A percentile compares a stretch with the other conserved stretches of the same genome.
Conservation (phyloP, 2,888 invertebrate genomes). For the Lepas anatifera region DNA sequence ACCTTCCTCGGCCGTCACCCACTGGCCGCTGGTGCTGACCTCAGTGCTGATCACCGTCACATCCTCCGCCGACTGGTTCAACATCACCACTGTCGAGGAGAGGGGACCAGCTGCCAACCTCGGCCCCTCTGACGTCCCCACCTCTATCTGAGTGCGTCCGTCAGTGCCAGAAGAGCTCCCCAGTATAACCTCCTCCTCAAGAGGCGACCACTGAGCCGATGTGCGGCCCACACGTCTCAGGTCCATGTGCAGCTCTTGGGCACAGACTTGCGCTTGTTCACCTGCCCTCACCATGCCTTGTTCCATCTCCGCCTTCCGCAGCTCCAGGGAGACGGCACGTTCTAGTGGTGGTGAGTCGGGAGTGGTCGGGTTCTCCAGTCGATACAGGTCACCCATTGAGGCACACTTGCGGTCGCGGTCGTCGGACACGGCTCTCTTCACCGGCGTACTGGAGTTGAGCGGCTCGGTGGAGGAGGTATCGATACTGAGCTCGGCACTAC, state of each 20-base stretch:
- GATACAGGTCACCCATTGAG: conserved; percentile 63
- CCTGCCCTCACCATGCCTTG: background rate
- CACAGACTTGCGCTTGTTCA: background rate
- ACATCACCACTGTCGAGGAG: background rate
- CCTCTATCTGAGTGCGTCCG: conserved; percentile 1
- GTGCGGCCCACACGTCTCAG: background rate
- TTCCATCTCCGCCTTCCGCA: conserved; percentile 42
- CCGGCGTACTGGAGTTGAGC: background rate
- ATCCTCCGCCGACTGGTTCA: background rate
- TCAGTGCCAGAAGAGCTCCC: background rate
- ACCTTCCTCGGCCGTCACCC: background rate
- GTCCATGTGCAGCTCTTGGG: background rate
- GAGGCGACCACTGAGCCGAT: background rate
- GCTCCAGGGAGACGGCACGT: conserved; percentile 66
- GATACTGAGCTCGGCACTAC: background rate
- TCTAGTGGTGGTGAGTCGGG: conserved; percentile 38
- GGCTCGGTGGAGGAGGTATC: background rate
- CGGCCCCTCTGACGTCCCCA: background rate
- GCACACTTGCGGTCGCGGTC: conserved; percentile 59
- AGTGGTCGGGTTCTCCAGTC: conserved; percentile 40
- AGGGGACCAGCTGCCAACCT: background rate
- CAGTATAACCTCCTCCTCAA: background rate
- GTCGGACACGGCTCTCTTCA: conserved; percentile 30
- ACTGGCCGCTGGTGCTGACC: background rate
- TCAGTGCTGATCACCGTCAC: background rate